These are phyloP conservation scores for Quadriops clusia DNA, from an alignment of 2,888 invertebrate genomes.

Conservation along the genomic window DNA sequence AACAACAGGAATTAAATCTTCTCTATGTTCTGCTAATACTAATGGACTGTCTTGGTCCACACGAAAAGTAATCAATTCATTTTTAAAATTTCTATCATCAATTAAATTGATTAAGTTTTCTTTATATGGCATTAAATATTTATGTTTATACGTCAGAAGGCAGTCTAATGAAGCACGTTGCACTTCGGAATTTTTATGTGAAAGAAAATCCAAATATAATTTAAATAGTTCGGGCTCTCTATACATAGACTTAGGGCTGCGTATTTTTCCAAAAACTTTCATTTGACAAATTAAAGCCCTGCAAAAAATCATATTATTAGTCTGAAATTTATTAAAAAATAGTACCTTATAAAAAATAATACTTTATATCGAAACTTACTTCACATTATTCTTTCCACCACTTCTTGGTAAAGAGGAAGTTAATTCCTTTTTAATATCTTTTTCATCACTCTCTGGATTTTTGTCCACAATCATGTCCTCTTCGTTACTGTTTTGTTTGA, in stretches of 20 bases:
- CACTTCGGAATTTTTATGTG: conserved; percentile 63
- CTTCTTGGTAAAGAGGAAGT: conserved; percentile 19
- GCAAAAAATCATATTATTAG: conserved; percentile 17
- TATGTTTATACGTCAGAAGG: conserved; percentile 72
- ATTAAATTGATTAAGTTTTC: conserved; percentile 67
- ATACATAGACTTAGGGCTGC: conserved; percentile 68
- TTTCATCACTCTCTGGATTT: conserved; percentile 29
- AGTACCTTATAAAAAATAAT: conserved; percentile 4
- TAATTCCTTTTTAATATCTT: conserved; percentile 21
- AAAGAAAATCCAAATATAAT: conserved; percentile 68
- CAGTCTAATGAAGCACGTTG: conserved; percentile 83
- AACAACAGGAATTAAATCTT: conserved; percentile 61
- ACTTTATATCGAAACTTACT: conserved; percentile 19
- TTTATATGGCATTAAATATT: conserved; percentile 67
- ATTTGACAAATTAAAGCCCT: conserved; percentile 52
- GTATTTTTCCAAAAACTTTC: conserved; percentile 64
- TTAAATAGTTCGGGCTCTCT: conserved; percentile 63
- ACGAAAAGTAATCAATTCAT: conserved; percentile 70
- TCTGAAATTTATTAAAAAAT: conserved; percentile 38
- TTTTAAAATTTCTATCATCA: conserved; percentile 79
- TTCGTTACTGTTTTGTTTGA: conserved; percentile 31
- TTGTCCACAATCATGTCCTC: conserved; percentile 28
- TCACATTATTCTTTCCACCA: conserved; percentile 20
- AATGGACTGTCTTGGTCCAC: conserved; percentile 58
- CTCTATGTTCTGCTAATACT: conserved; percentile 62